phyloP scores from a whole-genome alignment of 2,113 vertebrate genomes.

The Hepsetus odoe region DNA sequence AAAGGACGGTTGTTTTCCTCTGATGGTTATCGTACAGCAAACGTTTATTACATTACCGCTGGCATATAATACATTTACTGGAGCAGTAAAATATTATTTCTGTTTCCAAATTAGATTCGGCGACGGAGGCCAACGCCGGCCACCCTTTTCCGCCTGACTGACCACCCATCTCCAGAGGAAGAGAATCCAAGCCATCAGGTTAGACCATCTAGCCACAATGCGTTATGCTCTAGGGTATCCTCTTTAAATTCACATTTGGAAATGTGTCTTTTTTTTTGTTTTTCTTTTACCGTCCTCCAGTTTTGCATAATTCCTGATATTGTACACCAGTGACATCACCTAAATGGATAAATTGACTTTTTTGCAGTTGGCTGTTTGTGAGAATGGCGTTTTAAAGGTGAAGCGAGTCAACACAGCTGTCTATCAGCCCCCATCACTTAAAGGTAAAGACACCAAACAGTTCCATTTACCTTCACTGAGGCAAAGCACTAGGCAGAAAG shows the following conservation, averaged over 20 bases:
- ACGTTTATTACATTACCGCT: background rate
- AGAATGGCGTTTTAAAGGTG: constrained; percentile 84
- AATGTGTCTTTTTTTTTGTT: background rate
- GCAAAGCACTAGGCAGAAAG: too few relatives aligned
- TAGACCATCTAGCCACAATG: background rate
- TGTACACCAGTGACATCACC: background rate
- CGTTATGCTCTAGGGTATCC: background rate
- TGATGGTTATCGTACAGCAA: background rate
- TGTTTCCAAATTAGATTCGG: constrained; percentile 77
- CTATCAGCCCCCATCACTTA: constrained; percentile 92
- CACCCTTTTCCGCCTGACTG: constrained; percentile 86
- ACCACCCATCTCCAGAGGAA: constrained; percentile 86
- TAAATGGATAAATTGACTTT: background rate
- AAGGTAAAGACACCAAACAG: constrained; percentile 86
- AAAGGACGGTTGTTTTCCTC: background rate
- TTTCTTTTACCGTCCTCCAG: too few relatives aligned
- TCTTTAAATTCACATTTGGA: background rate
- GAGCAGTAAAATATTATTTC: background rate
- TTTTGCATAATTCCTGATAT: too few relatives aligned
- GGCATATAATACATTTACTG: background rate
- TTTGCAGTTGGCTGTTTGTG: constrained; percentile 81
- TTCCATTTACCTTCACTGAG: too few relatives aligned
- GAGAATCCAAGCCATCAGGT: constrained; percentile 64
- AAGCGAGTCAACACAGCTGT: constrained; percentile 81
- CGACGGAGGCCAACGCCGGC: constrained; percentile 89